These are phyloP conservation scores for Teleogryllus oceanicus DNA, from an alignment of 2,888 invertebrate species.

Conservation along the genomic window DNA sequence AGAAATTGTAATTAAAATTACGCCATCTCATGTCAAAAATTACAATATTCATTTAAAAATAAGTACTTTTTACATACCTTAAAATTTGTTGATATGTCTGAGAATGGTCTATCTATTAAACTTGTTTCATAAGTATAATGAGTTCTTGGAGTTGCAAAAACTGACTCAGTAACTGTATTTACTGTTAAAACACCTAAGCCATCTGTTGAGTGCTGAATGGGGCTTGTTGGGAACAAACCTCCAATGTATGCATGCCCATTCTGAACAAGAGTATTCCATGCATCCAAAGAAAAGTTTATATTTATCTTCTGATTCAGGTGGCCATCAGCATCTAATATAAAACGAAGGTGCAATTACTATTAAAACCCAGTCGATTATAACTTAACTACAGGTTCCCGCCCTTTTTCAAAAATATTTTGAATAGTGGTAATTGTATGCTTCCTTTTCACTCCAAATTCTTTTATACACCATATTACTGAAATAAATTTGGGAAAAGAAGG, in stretches of 20 bases:
- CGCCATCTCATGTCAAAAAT: too few relatives aligned
- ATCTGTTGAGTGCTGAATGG: neutral
- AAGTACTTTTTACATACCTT: neutral
- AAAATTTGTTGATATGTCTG: neutral
- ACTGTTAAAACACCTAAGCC: neutral
- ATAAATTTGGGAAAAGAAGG: too few relatives aligned
- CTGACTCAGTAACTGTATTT: neutral
- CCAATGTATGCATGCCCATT: conserved; percentile 33
- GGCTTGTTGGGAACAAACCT: conserved; percentile 21
- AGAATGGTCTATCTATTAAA: neutral
- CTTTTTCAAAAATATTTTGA: too few relatives aligned
- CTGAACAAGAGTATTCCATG: conserved; percentile 41
- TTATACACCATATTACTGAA: too few relatives aligned
- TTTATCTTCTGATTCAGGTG: too few relatives aligned
- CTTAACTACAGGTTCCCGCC: too few relatives aligned
- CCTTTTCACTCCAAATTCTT: too few relatives aligned
- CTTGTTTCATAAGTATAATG: neutral
- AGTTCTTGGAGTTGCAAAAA: neutral
- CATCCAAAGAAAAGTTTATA: conserved; percentile 40
- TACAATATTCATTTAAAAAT: too few relatives aligned
- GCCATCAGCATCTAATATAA: too few relatives aligned
- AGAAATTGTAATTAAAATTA: conserved; percentile 34
- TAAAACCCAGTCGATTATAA: too few relatives aligned
- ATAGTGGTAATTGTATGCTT: too few relatives aligned
- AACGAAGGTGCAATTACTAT: too few relatives aligned